Percentiles rank a stretch among this genome's conserved stretches.
These are phyloP conservation scores for Dipodomys spectabilis DNA, from an alignment of 2,113 vertebrate genomes.

Conservation along the genomic window DNA sequence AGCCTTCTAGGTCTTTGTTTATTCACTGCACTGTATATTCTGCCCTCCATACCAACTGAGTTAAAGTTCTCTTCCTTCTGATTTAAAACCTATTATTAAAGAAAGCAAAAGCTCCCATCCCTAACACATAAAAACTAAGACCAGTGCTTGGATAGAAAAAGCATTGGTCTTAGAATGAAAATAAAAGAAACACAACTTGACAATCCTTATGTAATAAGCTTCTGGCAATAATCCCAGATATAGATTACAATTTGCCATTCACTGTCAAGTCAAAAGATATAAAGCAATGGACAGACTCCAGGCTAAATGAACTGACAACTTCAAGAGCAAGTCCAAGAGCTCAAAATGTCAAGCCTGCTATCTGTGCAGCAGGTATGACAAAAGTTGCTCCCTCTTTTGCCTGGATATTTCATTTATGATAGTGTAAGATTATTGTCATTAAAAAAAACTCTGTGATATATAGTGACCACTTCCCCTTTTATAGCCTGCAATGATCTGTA, in stretches of 20 bases:
- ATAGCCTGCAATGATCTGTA: not conserved
- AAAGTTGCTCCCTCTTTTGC: not conserved
- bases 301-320: not conserved
- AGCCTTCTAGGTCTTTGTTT: conserved; percentile 82
- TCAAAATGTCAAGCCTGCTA: not conserved
- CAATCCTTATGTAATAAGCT: not conserved
- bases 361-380: not conserved
- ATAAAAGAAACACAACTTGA: conserved; percentile 48
- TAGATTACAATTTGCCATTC: not conserved
- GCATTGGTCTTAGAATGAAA: conserved; percentile 37
- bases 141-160: conserved; percentile 25
- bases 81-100: conserved; percentile 75
- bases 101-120: conserved; percentile 73
- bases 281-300: not conserved
- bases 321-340: not conserved
- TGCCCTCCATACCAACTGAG: conserved; percentile 65
- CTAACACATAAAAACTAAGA: conserved; percentile 49
- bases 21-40: conserved; percentile 74
- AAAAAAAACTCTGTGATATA: not conserved
- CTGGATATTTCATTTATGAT: not conserved
- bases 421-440: not conserved
- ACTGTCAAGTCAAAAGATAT: not conserved
- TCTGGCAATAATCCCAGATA: not conserved
- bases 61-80: conserved; percentile 75
- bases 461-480: not conserved